phyloP scores from a whole-genome alignment of 2,797 vertebrate genomes.

The Rhabdomys pumilio region DNA sequence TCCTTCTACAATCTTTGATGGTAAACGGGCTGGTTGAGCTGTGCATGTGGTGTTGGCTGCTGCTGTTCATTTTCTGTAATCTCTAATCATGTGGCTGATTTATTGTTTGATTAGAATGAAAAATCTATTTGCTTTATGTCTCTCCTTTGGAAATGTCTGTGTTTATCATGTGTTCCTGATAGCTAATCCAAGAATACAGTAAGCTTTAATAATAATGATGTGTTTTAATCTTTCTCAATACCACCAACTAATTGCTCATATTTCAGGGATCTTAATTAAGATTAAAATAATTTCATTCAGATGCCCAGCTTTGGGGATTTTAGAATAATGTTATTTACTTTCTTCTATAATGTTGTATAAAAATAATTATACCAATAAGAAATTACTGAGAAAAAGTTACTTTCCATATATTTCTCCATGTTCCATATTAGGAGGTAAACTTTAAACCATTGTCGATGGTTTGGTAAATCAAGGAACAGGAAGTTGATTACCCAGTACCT shows the following conservation, averaged over 20 bases:
- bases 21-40: not conserved
- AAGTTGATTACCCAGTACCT: not conserved
- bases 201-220: constrained; percentile 37
- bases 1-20: not conserved
- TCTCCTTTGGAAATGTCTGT: not conserved
- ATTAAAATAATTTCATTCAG: constrained; percentile 18
- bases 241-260: not conserved
- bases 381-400: constrained; percentile 34
- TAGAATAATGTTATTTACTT: constrained; percentile 49
- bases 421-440: not conserved
- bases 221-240: constrained; percentile 6
- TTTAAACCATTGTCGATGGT: not conserved
- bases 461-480: not conserved
- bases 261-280: constrained; percentile 39
- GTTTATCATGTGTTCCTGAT: constrained; percentile 66
- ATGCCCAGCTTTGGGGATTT: constrained; percentile 8
- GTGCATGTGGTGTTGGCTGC: constrained; percentile 43
- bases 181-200: constrained; percentile 9
- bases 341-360: constrained; percentile 24
- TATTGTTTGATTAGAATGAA: constrained; percentile 34
- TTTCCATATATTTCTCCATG: constrained; percentile 33
- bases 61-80: constrained; percentile 11
- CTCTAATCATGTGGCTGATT: constrained; percentile 63
- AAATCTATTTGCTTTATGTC: constrained; percentile 17
- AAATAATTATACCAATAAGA: constrained; percentile 56